Base-by-base conservation (phyloP, 2,888 invertebrate species). In the Suillia variegata region DNA sequence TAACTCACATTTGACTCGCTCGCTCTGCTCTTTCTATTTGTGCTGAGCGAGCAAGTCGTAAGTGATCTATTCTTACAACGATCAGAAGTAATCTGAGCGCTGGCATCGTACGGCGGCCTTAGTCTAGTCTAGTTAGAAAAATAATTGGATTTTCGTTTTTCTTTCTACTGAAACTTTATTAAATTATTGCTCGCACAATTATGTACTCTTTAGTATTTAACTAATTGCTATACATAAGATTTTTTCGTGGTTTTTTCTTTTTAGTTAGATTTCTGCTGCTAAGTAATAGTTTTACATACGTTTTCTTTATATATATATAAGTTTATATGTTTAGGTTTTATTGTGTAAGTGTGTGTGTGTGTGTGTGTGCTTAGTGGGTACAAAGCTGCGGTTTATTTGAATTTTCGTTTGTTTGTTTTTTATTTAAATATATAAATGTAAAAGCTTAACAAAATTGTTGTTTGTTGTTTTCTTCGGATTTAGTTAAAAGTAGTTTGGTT, bases 131-230 rank as follows among this genome's bases (percentile, higher is more conserved):
- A n/a, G n/a, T n/a, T n/a, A n/a, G n/a, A n/a, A n/a, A n/a, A n/a
- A n/a, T n/a, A n/a, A n/a, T n/a, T n/a, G n/a, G 26, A 26, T 10
- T 26, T 10, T 26, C 26, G 26, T 6, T 26, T n/a, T n/a, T 26
- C 26, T 45, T 20, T 18, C 45, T 26, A 50, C 50, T 50, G 50
- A 26, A 50, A 50, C 31, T 50, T 50, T 50, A 26, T 26, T 50
- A 50, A 50, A 26, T 50, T 50, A 26, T 50, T 50, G 50, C 24
- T 50, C 24, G 26, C 24, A 26, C 31, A 24, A 24, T 50, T 50
- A 26, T 26, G 26, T 26, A 26, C 26, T 26, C n/a, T 26, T 10
- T 26, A 38, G 6, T 38, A 38, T 10, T 38, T 26, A 5, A 13
- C 38, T 13, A n/a, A n/a, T 38, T n/a, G 38, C n/a, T 38, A 38